Base-by-base conservation (phyloP, 2,888 invertebrate genomes). In the Rhamphomyia laevipes region DNA sequence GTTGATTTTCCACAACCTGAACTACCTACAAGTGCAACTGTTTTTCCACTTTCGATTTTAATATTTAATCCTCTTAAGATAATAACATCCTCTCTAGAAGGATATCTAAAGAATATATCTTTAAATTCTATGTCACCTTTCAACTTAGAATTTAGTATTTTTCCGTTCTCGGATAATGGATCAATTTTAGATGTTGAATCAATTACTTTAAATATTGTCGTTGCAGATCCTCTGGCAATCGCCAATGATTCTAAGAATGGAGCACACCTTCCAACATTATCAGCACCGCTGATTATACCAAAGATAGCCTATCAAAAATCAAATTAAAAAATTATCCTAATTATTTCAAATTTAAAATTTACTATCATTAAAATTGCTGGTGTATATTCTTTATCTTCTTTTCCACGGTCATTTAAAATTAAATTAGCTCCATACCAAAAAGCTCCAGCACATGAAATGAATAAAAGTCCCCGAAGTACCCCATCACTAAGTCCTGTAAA, bases 1-100 rank as follows among this genome's bases (percentile, higher is more conserved):
- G 88, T 88, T 0, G 86, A 86, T 63, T 88, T 88, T 18, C 88
- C 88, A 63, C 86, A 86, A 1, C 88, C 87, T 47, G 81, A 82
- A 2, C 80, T 74, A 0, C 81, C 83, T 1, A 84, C 84, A 10
- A 86, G 63, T 0, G 84, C 86, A 7, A 86, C 75, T 0, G 80
- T 84, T 61, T 83, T 77, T 3, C 82, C 82, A 37, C 71, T 67
- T 49, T 73, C 73, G 40, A 84, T 75, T 47, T 69, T 75, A 16
- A 84, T 61, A 56, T 72, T 77, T 7, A 85, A 59, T 1, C 80
- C 84, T 56, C 80, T 77, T 18, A 90, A 68, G 11, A 89, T 80
- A 71, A 60, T 58, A 10, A 85, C 80, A 60, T 86, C 82, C 17
- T 77, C 72, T 45, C 90, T 71, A 0, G 86, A 80, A 0, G 90